Evolutionary conservation across 2,113 vertebrate species (phyloP), one percentile per base, ranked within the genome.

Genomic region (Carassius gibelio): DNA sequence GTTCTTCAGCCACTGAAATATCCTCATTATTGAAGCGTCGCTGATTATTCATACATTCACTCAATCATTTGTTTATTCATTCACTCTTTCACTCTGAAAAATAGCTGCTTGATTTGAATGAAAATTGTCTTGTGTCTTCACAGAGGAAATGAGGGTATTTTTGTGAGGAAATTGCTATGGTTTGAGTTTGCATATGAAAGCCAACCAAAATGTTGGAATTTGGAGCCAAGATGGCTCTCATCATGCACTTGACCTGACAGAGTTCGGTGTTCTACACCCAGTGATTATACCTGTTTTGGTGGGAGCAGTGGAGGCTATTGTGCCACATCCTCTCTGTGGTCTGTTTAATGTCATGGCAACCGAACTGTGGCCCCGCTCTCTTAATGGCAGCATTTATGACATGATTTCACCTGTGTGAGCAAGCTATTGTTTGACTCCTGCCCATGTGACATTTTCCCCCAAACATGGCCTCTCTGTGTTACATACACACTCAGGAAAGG

Each of bases 1-100:
- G 95, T 93, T 94, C 85, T 90, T 89, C 64, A 80, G 87, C 84
- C 92, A 93, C 92, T 94, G 91, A 94, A 94, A 92, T 91, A 93
- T 93, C 92, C 92, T 95, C 1, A 64, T 64, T 26, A 26, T 26
- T 26, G 26, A 26, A 26, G 26, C 26, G 26, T 26, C 26, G 26
- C 82, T 90, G 75, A 83, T 86, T 87, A 86, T 94, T 90, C 92
- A 91, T 90, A 91, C 91, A 87, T 90, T 91, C 90, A 84, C 80
- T 92, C 90, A 85, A 85, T 92, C 90, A 87, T 86, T 88, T 69
- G 64, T 76, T 36, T 66, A 38, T 36, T 85, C 76, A 10, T 71
- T 84, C 75, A 84, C 71, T 62, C 69, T 9, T 45, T 84, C 83
- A 76, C 80, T 82, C 78, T 42, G 17, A 38, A 68, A 50, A 81